A percentile compares a stretch with the other conserved stretches of the same genome.
These are phyloP conservation scores for Natator depressus DNA, from an alignment of 2,113 vertebrate species.

Conservation along the genomic window DNA sequence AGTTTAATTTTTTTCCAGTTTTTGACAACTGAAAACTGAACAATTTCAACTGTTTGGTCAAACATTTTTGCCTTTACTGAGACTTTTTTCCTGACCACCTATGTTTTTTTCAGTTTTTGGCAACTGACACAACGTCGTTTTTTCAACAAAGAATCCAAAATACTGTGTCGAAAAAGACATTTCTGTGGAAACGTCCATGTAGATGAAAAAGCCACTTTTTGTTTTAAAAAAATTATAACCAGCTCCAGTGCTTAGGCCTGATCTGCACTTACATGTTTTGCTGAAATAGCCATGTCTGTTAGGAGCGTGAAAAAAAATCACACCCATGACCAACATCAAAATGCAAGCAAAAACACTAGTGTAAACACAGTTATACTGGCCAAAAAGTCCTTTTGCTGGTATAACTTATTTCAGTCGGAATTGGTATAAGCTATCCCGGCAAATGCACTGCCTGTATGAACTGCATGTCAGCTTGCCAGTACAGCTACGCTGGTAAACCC, in stretches of 20 bases:
- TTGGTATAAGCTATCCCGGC: neutral
- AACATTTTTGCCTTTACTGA: accelerated
- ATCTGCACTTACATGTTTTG: neutral
- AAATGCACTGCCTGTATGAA: neutral
- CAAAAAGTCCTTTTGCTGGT: neutral
- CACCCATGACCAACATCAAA: neutral
- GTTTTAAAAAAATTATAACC: neutral
- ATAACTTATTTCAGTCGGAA: neutral
- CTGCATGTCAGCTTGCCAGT: neutral
- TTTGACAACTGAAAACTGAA: neutral
- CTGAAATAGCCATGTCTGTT: neutral
- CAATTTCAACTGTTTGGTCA: neutral
- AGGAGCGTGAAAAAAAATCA: neutral
- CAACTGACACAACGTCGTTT: neutral
- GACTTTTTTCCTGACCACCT: neutral
- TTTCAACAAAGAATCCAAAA: neutral
- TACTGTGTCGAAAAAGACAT: neutral
- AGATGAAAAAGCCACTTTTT: neutral
- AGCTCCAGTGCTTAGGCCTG: neutral
- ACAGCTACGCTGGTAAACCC: neutral
- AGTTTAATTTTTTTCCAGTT: neutral
- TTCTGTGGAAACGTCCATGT: neutral
- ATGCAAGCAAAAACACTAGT: neutral
- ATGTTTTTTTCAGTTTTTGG: neutral
- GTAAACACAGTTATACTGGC: neutral